phyloP scores from a whole-genome alignment of 2,797 vertebrate species.

The Austrolebias charrua region DNA sequence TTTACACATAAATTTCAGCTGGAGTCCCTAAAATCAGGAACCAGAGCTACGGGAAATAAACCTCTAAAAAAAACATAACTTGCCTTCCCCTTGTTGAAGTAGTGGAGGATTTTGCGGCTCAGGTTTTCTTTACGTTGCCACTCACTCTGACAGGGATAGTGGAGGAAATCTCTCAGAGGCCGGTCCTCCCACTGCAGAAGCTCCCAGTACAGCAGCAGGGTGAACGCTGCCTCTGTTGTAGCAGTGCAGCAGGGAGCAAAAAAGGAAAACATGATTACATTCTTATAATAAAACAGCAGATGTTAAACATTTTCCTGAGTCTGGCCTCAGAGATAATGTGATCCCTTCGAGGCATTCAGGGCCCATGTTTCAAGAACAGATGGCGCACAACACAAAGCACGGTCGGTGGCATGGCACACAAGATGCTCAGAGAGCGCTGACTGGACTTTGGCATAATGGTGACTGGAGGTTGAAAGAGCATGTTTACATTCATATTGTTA shows the following conservation, averaged over 20 bases:
- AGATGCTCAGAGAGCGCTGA: constrained; percentile 13
- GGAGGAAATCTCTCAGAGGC: constrained; percentile 94
- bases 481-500: constrained; percentile 29
- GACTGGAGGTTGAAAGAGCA: constrained; percentile 33
- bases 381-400: constrained; percentile 16
- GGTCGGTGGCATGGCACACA: constrained; percentile 10
- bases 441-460: constrained; percentile 11
- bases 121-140: constrained; percentile 99
- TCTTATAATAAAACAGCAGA: constrained; percentile 12
- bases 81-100: constrained; percentile 99
- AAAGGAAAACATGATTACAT: background rate
- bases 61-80: constrained; percentile 24
- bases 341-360: constrained; percentile 20
- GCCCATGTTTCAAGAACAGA: constrained; percentile 35
- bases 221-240: constrained; percentile 93
- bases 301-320: constrained; percentile 14
- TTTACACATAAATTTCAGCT: no score
- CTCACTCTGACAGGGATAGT: constrained; percentile 96
- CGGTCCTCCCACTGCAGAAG: constrained; percentile 97
- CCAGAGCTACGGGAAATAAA: background rate
- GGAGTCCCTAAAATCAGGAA: constrained; percentile 10
- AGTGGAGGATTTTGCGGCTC: constrained; percentile 98
- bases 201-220: constrained; percentile 96
- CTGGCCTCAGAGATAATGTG: constrained; percentile 10
- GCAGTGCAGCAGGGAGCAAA: background rate